phyloP scores from a whole-genome alignment of 2,888 invertebrate genomes.

The Notocelia uddmanniana region DNA sequence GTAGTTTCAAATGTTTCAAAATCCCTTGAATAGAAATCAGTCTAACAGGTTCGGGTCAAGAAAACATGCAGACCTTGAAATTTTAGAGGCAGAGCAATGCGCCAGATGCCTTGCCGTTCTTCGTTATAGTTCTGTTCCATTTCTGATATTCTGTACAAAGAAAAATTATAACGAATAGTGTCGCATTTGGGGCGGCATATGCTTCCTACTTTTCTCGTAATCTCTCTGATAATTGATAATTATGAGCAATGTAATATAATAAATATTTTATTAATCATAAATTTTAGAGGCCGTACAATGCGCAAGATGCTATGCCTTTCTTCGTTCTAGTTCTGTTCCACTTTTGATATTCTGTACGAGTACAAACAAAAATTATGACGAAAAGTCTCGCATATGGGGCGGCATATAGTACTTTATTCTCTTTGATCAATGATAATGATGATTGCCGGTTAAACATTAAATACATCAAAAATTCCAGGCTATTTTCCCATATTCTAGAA shows the following conservation, averaged over 20 bases:
- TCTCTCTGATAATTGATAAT: no score
- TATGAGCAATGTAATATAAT: no score
- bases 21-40: neutral
- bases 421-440: no score
- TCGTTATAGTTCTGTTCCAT: slow-evolving; percentile 35
- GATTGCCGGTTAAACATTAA: no score
- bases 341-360: slow-evolving; percentile 27
- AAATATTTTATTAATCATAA: no score
- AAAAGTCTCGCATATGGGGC: neutral
- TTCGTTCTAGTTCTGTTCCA: slow-evolving; percentile 31
- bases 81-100: slow-evolving; percentile 44
- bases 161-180: neutral
- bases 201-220: no score
- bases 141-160: slow-evolving; percentile 13
- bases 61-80: slow-evolving; percentile 42
- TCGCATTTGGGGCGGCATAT: neutral
- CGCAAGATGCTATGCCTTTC: slow-evolving; percentile 45
- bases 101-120: slow-evolving; percentile 45
- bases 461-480: no score
- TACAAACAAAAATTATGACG: neutral
- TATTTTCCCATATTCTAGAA: no score
- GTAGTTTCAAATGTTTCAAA: no score
- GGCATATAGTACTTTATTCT: no score
- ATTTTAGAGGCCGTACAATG: slow-evolving; percentile 45
- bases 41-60: neutral